A percentile compares a stretch with the other conserved stretches of the same genome.
Evolutionary conservation across 2,888 invertebrate species (phyloP).

Genomic region (Melolontha melolontha): DNA sequence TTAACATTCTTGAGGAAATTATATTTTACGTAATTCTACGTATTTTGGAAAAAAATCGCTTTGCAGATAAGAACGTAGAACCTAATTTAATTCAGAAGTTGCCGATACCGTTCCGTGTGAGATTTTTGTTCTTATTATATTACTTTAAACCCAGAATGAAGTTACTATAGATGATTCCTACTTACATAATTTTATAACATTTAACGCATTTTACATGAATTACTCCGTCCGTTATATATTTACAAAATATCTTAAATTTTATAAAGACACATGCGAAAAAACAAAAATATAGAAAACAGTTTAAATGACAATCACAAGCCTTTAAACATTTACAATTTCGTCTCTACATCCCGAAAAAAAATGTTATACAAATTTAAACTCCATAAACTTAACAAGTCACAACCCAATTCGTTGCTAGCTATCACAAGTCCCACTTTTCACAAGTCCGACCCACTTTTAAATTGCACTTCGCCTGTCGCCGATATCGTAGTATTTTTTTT

Average conservation of each 20-base stretch:
- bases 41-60: too few relatives aligned
- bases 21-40: too few relatives aligned
- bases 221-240: not conserved
- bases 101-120: too few relatives aligned
- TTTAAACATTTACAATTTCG: not conserved
- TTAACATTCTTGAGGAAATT: too few relatives aligned
- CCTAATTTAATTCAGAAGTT: too few relatives aligned
- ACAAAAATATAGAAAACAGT: not conserved
- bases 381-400: constrained; percentile 12
- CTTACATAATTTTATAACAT: too few relatives aligned
- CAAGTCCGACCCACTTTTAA: constrained; percentile 1
- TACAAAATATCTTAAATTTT: constrained; percentile 13
- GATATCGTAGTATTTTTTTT: not conserved
- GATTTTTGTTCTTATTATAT: too few relatives aligned
- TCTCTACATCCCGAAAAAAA: too few relatives aligned
- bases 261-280: not conserved
- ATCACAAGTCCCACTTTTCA: not conserved
- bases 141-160: too few relatives aligned
- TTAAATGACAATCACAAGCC: not conserved
- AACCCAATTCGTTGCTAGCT: not conserved
- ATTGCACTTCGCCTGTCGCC: not conserved
- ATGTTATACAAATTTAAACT: not conserved
- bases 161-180: too few relatives aligned
- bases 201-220: not conserved
- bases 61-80: too few relatives aligned